Percentiles rank a stretch among this genome's conserved stretches.
phyloP scores from a whole-genome alignment of 2,888 invertebrate species.

The Yponomeuta cagnagella region DNA sequence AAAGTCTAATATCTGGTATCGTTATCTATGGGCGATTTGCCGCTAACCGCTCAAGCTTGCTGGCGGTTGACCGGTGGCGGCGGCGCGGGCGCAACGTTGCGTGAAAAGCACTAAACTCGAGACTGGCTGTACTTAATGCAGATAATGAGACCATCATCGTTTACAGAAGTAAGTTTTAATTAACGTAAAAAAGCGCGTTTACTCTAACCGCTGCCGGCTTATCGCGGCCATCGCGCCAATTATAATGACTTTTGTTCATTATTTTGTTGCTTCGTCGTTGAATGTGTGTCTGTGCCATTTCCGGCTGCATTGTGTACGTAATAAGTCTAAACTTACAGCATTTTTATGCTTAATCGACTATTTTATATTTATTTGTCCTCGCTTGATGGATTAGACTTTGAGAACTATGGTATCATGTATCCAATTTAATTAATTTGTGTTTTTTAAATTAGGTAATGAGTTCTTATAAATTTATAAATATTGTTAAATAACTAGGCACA shows the following conservation, averaged over 20 bases:
- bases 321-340: too few species aligned
- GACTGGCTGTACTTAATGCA: conserved; percentile 47
- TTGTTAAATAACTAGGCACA: too few species aligned
- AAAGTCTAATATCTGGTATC: too few species aligned
- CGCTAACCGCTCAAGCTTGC: too few species aligned
- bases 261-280: conserved; percentile 55
- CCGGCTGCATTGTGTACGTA: conserved; percentile 46
- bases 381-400: too few species aligned
- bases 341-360: too few species aligned
- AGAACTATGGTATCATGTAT: too few species aligned
- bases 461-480: too few species aligned
- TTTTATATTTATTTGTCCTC: too few species aligned
- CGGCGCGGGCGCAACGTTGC: conserved; percentile 44
- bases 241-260: conserved; percentile 73
- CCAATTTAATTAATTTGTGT: too few species aligned
- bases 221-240: conserved; percentile 61
- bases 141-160: conserved; percentile 66
- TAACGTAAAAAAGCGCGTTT: conserved; percentile 74
- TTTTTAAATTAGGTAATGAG: too few species aligned
- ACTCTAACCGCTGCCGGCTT: conserved; percentile 56
- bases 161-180: conserved; percentile 71
- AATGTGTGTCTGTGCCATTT: conserved; percentile 57
- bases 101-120: conserved; percentile 46
- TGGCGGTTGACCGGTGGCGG: background rate
- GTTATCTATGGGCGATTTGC: too few species aligned